Evolutionary conservation across 2,113 vertebrate species (phyloP).

Genomic region (Sturnus vulgaris): DNA sequence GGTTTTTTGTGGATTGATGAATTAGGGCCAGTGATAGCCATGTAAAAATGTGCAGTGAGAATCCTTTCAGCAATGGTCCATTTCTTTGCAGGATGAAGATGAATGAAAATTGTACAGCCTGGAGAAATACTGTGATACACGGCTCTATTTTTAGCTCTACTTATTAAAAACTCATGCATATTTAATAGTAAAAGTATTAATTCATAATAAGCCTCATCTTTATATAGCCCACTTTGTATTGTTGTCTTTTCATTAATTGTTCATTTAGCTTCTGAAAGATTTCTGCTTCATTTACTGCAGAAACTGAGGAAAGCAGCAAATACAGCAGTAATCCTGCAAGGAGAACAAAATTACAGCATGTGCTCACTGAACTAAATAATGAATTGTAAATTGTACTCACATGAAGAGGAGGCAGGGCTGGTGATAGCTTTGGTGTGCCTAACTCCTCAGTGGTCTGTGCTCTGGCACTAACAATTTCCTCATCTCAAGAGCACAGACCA

Average conservation of each 20-base stretch:
- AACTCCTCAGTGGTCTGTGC: background rate
- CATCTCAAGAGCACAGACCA: background rate
- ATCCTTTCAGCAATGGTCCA: background rate
- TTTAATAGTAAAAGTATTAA: constrained; percentile 34
- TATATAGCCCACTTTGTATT: background rate
- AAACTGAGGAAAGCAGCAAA: background rate
- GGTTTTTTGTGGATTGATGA: background rate
- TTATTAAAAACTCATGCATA: constrained; percentile 45
- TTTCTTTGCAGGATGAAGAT: background rate
- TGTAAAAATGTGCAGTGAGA: background rate
- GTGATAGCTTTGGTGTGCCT: background rate
- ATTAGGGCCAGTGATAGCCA: background rate
- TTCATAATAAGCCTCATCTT: constrained; percentile 13
- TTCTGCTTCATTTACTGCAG: constrained; percentile 19
- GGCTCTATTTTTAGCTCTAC: constrained; percentile 31
- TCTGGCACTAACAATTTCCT: background rate
- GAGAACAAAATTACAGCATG: background rate
- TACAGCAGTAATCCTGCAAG: background rate
- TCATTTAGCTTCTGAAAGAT: background rate
- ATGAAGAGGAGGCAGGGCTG: background rate
- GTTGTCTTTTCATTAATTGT: constrained; percentile 28
- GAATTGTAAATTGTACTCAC: background rate
- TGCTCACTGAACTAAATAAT: background rate
- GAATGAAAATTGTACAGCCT: constrained; percentile 26
- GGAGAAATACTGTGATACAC: background rate